phyloP scores from a whole-genome alignment of 2,113 vertebrate species.

The Bombycilla garrulus region DNA sequence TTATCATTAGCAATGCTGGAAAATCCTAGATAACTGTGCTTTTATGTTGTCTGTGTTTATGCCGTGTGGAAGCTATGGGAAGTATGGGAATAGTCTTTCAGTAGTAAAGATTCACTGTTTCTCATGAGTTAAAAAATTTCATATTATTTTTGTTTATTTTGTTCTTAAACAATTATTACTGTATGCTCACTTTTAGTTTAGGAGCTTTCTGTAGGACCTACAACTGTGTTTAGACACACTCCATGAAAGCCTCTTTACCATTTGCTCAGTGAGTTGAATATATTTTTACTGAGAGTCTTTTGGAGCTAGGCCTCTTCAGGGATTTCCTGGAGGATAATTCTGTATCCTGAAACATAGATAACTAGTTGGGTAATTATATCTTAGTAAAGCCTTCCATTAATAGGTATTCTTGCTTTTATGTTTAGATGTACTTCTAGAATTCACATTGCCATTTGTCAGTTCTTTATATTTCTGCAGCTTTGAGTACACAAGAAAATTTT shows the following conservation, averaged over 20 bases:
- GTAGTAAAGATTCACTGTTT: background rate
- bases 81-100: background rate
- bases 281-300: background rate
- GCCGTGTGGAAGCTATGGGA: background rate
- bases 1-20: background rate
- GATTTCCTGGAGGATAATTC: conserved; percentile 2
- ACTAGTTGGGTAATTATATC: background rate
- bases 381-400: background rate
- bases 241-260: background rate
- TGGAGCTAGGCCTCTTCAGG: background rate
- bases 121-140: background rate
- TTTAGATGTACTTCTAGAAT: background rate
- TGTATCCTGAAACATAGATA: background rate
- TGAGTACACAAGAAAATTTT: background rate
- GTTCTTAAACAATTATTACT: background rate
- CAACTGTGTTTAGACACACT: background rate
- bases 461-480: background rate
- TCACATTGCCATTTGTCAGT: background rate
- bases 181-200: background rate
- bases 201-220: background rate
- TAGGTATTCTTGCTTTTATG: background rate
- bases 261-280: background rate
- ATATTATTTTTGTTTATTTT: background rate
- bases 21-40: background rate
- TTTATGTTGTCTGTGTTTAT: background rate